Evolutionary conservation across 2,888 invertebrate genomes (phyloP), one percentile per base, ranked within the genome.

Genomic region (Ferrisia virgata): DNA sequence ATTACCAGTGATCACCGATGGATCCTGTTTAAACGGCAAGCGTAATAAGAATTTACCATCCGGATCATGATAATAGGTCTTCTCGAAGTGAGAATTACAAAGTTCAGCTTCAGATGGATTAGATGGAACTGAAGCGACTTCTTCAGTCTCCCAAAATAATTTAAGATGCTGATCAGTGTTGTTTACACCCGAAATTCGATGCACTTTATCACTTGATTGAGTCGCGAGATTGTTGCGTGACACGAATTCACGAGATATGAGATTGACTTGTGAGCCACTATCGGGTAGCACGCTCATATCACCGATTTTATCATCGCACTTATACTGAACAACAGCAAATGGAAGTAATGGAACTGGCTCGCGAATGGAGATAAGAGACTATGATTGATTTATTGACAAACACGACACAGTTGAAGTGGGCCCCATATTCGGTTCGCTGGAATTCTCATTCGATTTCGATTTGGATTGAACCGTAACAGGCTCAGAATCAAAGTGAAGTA

Each of bases 401-500:
- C n/a, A n/a, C n/a, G n/a, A n/a, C n/a, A n/a, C n/a, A n/a, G n/a
- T n/a, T n/a, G n/a, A n/a, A n/a, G n/a, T n/a, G n/a, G n/a, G n/a
- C n/a, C n/a, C n/a, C n/a, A n/a, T n/a, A n/a, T n/a, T n/a, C n/a
- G n/a, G n/a, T n/a, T n/a, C n/a, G n/a, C n/a, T n/a, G n/a, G n/a
- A n/a, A n/a, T n/a, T n/a, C n/a, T n/a, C n/a, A n/a, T n/a, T n/a
- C n/a, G n/a, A n/a, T n/a, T n/a, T n/a, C n/a, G n/a, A n/a, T n/a
- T n/a, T n/a, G n/a, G n/a, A n/a, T n/a, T n/a, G n/a, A n/a, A n/a
- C n/a, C n/a, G n/a, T n/a, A n/a, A n/a, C n/a, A n/a, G n/a, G n/a
- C n/a, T n/a, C n/a, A n/a, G n/a, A n/a, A n/a, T 69, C 69, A 9
- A 69, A 64, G 39, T 82, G 82, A 22, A 82, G 25, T 39, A 82